phyloP scores from a whole-genome alignment of 2,113 vertebrate species.

The Hydrochoerus hydrochaeris region DNA sequence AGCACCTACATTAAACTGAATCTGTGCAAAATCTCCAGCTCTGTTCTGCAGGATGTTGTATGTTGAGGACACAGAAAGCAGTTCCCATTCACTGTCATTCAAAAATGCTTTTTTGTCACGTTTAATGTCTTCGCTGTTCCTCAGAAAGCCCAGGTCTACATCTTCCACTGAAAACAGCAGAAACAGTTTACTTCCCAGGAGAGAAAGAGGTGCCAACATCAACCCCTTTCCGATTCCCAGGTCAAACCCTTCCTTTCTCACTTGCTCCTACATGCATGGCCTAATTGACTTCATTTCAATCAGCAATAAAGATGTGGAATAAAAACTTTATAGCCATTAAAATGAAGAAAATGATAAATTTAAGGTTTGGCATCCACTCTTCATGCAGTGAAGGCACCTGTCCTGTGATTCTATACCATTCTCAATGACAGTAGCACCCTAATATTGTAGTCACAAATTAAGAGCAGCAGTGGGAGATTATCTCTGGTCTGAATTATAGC shows the following conservation, averaged over 20 bases:
- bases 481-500: not conserved
- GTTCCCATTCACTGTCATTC: slow-evolving; percentile 92
- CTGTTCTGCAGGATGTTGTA: slow-evolving; percentile 85
- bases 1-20: slow-evolving; percentile 90
- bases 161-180: slow-evolving; percentile 88
- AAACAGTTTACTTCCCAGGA: not conserved
- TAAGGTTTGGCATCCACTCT: not conserved
- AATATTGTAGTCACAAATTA: not conserved
- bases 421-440: not conserved
- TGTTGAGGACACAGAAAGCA: slow-evolving; percentile 88
- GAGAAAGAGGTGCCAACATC: not conserved
- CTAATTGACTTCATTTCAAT: not conserved
- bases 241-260: not conserved
- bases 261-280: not conserved
- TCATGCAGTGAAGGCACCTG: no score
- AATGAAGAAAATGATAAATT: not conserved
- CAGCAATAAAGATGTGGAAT: not conserved
- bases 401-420: not conserved
- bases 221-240: not conserved
- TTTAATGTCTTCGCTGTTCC: slow-evolving; percentile 86
- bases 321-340: not conserved
- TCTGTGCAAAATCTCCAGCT: slow-evolving; percentile 88
- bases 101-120: slow-evolving; percentile 88
- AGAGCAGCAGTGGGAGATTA: not conserved
- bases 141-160: slow-evolving; percentile 90